Evolutionary conservation across 2,113 vertebrate genomes (phyloP).

Genomic region (Lampris incognitus): DNA sequence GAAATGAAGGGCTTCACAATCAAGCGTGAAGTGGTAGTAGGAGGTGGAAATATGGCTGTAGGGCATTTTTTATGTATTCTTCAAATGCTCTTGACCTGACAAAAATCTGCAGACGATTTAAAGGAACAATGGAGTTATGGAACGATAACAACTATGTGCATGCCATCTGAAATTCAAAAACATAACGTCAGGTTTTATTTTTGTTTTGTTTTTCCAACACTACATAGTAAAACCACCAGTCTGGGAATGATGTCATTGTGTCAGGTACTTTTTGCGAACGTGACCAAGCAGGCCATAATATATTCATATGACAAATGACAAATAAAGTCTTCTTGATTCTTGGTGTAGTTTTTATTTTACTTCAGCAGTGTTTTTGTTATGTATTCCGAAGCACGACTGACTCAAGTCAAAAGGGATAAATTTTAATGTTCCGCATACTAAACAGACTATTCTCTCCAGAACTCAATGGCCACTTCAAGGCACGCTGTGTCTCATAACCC

Average conservation of each 20-base stretch:
- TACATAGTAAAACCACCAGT: neutral
- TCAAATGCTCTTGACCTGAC: neutral
- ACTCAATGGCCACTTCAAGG: slow-evolving; percentile 30
- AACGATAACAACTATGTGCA: too few species aligned
- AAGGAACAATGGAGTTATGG: neutral
- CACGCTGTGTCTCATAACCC: slow-evolving; percentile 63
- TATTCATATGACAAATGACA: too few species aligned
- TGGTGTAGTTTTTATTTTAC: neutral
- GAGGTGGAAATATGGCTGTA: too few species aligned
- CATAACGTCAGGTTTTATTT: too few species aligned
- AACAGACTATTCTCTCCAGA: slow-evolving; percentile 33
- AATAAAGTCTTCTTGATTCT: too few species aligned
- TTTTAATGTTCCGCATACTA: slow-evolving; percentile 48
- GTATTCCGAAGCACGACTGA: slow-evolving; percentile 38
- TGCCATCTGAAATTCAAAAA: too few species aligned
- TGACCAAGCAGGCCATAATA: neutral
- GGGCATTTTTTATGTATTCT: too few species aligned
- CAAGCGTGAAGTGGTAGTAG: too few species aligned
- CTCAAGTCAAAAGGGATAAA: slow-evolving; percentile 53
- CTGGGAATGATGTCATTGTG: neutral
- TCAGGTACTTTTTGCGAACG: neutral
- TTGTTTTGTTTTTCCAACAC: too few species aligned
- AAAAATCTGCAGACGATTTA: neutral
- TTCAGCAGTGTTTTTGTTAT: slow-evolving; percentile 36
- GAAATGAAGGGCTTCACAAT: too few species aligned